phyloP scores from a whole-genome alignment of 2,797 vertebrate species.

The Dromococcyx pavoninus region DNA sequence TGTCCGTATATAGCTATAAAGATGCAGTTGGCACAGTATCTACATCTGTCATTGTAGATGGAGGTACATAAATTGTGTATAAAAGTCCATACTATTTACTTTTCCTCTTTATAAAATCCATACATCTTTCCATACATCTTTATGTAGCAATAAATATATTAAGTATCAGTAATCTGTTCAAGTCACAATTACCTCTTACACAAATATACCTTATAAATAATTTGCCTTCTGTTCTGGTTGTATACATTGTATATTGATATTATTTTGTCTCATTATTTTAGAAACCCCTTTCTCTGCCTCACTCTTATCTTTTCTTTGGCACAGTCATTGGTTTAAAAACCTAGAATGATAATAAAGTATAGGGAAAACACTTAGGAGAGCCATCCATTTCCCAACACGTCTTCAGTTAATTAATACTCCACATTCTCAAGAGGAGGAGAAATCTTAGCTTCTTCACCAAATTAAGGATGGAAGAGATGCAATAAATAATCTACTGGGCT shows the following conservation, averaged over 20 bases:
- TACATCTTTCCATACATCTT: neutral
- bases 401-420: constrained; percentile 68
- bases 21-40: neutral
- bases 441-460: constrained; percentile 60
- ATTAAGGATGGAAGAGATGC: constrained; percentile 45
- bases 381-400: constrained; percentile 55
- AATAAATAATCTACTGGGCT: constrained; percentile 45
- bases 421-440: constrained; percentile 53
- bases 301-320: constrained; percentile 59
- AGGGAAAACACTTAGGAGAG: constrained; percentile 59
- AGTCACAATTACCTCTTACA: constrained; percentile 42
- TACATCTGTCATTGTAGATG: neutral
- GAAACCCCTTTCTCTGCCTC: neutral
- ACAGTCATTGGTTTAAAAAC: constrained; percentile 54
- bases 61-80: neutral
- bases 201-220: neutral
- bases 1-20: neutral
- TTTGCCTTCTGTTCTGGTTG: neutral
- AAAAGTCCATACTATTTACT: neutral
- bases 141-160: constrained; percentile 22
- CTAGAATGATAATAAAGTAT: constrained; percentile 61
- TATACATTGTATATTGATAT: neutral
- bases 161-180: neutral
- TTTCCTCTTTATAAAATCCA: neutral
- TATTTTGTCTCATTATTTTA: constrained; percentile 7